These are phyloP conservation scores for Scopus umbretta DNA, from an alignment of 2,113 vertebrate species.

Conservation along the genomic window DNA sequence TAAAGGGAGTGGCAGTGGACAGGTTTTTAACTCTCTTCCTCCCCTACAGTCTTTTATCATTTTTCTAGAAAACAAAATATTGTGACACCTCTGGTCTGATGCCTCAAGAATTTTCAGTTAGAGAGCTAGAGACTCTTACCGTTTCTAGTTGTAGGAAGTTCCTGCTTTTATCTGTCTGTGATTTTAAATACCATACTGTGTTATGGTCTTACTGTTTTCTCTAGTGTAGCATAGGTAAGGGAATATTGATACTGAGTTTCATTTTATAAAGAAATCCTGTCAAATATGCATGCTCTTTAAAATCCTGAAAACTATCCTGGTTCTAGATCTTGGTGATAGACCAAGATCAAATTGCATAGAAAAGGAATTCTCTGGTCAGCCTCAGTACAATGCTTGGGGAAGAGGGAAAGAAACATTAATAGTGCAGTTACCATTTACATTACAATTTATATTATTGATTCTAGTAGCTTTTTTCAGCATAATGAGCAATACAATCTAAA, in stretches of 20 bases:
- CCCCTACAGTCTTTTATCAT: not conserved
- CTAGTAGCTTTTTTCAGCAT: not conserved
- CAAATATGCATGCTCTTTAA: not conserved
- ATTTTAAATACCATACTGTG: not conserved
- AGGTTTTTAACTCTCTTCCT: not conserved
- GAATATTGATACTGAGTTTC: not conserved
- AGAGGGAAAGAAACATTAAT: not conserved
- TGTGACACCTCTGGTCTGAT: not conserved
- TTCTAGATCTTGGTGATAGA: not conserved
- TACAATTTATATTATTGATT: not conserved
- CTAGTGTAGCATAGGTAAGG: not conserved
- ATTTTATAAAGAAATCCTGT: not conserved
- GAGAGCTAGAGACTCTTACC: not conserved
- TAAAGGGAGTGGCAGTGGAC: not conserved
- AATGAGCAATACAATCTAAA: not conserved
- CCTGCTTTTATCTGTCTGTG: not conserved
- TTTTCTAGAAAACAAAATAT: not conserved
- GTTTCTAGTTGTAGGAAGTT: not conserved
- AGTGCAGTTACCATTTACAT: not conserved
- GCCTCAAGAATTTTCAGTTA: not conserved
- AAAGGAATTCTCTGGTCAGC: not conserved
- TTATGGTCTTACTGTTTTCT: not conserved
- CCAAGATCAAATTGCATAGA: not conserved
- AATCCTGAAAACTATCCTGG: not conserved
- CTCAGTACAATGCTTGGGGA: not conserved